A percentile compares a stretch with the other conserved stretches of the same genome.
phyloP scores from a whole-genome alignment of 2,888 invertebrate genomes.

The Agapostemon virescens region DNA sequence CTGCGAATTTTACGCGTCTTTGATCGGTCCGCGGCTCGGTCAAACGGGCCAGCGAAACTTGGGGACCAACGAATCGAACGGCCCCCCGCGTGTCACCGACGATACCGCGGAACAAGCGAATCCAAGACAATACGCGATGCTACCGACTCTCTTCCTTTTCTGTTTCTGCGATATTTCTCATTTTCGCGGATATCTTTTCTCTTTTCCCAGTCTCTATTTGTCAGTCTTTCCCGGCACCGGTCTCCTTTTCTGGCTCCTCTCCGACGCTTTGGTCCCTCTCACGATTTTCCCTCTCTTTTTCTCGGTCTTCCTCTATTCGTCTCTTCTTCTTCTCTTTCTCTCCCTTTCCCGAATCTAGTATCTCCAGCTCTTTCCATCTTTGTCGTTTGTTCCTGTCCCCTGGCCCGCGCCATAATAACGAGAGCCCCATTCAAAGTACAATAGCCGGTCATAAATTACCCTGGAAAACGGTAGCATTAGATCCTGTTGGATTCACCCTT shows the following conservation, averaged over 20 bases:
- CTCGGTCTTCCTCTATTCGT: neutral
- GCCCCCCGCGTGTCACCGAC: neutral
- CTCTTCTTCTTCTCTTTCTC: neutral
- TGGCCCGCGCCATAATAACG: conserved; percentile 41
- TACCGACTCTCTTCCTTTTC: neutral
- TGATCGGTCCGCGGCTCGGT: conserved; percentile 1
- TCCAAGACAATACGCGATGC: conserved; percentile 67
- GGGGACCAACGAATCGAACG: neutral
- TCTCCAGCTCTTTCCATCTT: conserved; percentile 39
- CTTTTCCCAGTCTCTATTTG: neutral
- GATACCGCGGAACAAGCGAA: conserved; percentile 58
- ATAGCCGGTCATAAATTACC: conserved; percentile 68
- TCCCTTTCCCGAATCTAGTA: neutral
- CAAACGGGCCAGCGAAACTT: conserved; percentile 11
- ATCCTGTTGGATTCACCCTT: conserved; percentile 70
- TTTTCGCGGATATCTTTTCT: neutral
- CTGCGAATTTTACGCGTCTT: conserved; percentile 1
- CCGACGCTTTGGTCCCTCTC: too few species aligned
- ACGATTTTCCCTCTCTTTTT: too few species aligned
- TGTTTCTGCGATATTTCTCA: neutral
- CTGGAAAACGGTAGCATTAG: conserved; percentile 70
- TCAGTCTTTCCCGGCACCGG: too few species aligned
- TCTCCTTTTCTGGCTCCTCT: conserved; percentile 28
- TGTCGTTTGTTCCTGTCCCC: conserved; percentile 47
- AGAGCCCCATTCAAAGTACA: conserved; percentile 64